Evolutionary conservation across 2,113 vertebrate species (phyloP).

Genomic region (Gymnocephalus cernua): DNA sequence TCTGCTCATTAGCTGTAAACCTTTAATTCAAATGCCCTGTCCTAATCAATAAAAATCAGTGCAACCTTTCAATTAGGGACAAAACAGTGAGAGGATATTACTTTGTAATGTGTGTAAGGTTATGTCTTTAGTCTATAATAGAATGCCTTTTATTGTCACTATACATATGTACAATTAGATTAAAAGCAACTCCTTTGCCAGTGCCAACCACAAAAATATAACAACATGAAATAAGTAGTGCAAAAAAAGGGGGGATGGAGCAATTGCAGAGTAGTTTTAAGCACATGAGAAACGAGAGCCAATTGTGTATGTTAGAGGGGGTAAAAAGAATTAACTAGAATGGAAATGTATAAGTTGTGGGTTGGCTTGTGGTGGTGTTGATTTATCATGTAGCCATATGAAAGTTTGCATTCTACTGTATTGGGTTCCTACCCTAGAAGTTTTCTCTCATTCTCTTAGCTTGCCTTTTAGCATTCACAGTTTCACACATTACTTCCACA

Average conservation of each 20-base stretch:
- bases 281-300: neutral
- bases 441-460: neutral
- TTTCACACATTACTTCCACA: neutral
- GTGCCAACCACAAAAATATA: too few species aligned
- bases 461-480: neutral
- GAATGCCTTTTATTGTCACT: too few species aligned
- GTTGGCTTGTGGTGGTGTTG: neutral
- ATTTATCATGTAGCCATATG: neutral
- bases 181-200: too few species aligned
- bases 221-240: too few species aligned
- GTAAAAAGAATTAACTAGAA: slow-evolving; percentile 10
- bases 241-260: too few species aligned
- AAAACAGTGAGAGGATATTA: neutral
- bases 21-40: slow-evolving; percentile 6
- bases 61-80: slow-evolving; percentile 31
- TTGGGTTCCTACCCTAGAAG: neutral
- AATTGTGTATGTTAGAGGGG: neutral
- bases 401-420: neutral
- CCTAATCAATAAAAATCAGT: slow-evolving; percentile 13
- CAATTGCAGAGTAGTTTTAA: neutral
- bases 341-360: neutral
- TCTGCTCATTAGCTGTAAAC: slow-evolving; percentile 22
- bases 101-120: neutral
- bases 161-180: too few species aligned
- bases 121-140: slow-evolving; percentile 8